Base-by-base conservation (phyloP, 2,113 vertebrate species). In the Gymnobelideus leadbeateri region DNA sequence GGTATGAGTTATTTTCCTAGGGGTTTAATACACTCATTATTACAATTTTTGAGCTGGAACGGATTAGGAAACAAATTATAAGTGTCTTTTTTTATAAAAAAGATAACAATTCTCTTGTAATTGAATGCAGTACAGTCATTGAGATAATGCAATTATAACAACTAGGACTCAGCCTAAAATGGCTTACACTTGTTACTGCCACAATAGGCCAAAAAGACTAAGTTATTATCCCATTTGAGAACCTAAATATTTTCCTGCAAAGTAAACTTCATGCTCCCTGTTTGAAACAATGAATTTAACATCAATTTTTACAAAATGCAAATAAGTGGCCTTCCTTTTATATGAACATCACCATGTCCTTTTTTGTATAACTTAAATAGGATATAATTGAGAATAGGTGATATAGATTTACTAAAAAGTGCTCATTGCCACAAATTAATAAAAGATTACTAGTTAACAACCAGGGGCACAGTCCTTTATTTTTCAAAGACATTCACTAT, bases 401-500 rank as follows among this genome's bases (percentile, higher is more conserved):
- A 46, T 91, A 91, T 0, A 54, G 26, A 90, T 0, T 93, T 96
- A 24, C 49, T 54, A 49, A 21, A 95, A 94, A 47, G 91, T 52
- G 5, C 0, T 68, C 0, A 55, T 8, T 94, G 43, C 0, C 9
- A 94, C 49, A 0, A 21, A 94, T 50, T 95, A 91, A 91, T 92
- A 37, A 96, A 91, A 91, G 68, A 0, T 0, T 92, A 84, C 52
- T 77, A 92, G 46, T 92, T 95, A 93, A 95, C 37, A 94, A 6
- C 2, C 12, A 96, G 28, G 92, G 24, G 8, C 11, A 0, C 25
- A 93, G 92, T 19, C n/a, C n/a, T 1, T 61, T n/a, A 94, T 1
- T 95, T 77, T 97, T 97, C 31, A 96, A 96, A 91, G 95, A n/a
- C 43, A 0, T 92, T 2, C 31, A 89, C 11, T 96, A 53, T 92